phyloP scores from a whole-genome alignment of 2,888 invertebrate genomes.

The Blastobasis adustella region DNA sequence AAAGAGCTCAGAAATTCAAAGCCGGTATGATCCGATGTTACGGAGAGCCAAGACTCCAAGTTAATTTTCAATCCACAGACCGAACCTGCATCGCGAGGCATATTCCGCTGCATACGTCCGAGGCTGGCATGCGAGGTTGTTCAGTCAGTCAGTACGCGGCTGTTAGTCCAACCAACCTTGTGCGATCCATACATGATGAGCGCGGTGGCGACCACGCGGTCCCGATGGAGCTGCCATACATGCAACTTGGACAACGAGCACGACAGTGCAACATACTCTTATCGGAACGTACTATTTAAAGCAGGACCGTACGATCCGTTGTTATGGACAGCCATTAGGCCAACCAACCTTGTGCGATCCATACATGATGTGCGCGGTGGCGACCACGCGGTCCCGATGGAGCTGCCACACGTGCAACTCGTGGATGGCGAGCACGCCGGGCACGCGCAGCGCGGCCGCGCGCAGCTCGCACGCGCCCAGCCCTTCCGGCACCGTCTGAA shows the following conservation, averaged over 20 bases:
- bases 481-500: constrained; percentile 94
- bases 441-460: constrained; percentile 55
- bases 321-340: neutral
- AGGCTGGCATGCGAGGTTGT: no score
- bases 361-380: constrained; percentile 85
- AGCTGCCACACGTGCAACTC: constrained; percentile 94
- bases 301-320: no score
- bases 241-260: constrained; percentile 86
- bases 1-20: no score
- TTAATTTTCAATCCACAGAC: no score
- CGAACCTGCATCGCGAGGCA: no score
- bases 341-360: constrained; percentile 47
- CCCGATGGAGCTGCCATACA: constrained; percentile 89
- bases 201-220: constrained; percentile 87
- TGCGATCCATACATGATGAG: constrained; percentile 77
- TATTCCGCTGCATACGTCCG: no score
- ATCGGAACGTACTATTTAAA: no score
- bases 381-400: constrained; percentile 84
- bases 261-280: constrained; percentile 29
- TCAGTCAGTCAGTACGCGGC: no score
- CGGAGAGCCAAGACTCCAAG: no score
- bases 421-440: constrained; percentile 78
- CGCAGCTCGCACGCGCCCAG: constrained; percentile 79
- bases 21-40: no score
- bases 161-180: constrained; percentile 47